These are phyloP conservation scores for Botrylloides violaceus DNA, from an alignment of 23 tunicate genomes.

Conservation along the genomic window DNA sequence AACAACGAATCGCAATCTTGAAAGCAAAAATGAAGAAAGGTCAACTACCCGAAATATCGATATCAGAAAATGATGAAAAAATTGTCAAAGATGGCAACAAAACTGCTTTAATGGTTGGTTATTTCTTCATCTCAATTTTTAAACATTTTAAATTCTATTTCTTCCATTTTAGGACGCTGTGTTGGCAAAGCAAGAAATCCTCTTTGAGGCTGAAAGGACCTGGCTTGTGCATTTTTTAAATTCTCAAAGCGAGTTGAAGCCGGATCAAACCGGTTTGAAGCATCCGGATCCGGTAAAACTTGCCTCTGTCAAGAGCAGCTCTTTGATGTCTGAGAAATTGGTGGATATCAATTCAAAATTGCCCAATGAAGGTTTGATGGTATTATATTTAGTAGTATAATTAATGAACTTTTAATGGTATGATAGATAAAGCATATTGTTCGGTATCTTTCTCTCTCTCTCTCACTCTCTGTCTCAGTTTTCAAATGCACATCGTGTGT, in stretches of 20 bases:
- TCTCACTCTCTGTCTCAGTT: too few species aligned
- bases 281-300: slow-evolving; percentile 35
- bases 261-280: slow-evolving; percentile 24
- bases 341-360: slow-evolving; percentile 11
- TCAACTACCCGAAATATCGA: slow-evolving; percentile 1
- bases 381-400: background rate
- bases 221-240: slow-evolving; percentile 46
- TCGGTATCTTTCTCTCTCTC: too few species aligned
- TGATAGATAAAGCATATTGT: background rate
- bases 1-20: slow-evolving; percentile 46
- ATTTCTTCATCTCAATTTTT: background rate
- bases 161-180: slow-evolving; percentile 47
- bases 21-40: slow-evolving; percentile 30
- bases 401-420: background rate
- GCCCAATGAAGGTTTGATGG: background rate
- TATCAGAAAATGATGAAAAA: slow-evolving; percentile 46
- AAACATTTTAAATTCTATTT: background rate
- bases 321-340: slow-evolving; percentile 22
- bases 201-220: slow-evolving; percentile 43
- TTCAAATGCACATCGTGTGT: too few species aligned
- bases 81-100: slow-evolving; percentile 43
- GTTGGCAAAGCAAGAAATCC: slow-evolving; percentile 31
- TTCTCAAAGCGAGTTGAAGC: slow-evolving; percentile 12
- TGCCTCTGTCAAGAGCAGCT: slow-evolving; percentile 4
- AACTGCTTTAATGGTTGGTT: slow-evolving; percentile 33